Conservation (phyloP, 2,113 vertebrate species). For the Pampusana beccarii region DNA sequence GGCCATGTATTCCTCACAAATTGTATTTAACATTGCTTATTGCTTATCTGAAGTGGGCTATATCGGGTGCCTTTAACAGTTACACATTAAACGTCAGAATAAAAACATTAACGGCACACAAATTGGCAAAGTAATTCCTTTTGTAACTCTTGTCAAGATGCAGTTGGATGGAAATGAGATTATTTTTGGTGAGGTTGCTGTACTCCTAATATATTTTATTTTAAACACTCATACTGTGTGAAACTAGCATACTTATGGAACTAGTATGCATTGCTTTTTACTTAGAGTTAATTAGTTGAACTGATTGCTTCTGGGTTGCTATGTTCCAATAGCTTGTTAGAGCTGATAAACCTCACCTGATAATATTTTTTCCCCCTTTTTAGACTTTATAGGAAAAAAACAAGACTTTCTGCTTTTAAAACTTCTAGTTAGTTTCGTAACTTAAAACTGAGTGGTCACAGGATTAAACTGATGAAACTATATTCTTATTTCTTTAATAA, state of each 20-base stretch:
- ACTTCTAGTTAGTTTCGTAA: background rate
- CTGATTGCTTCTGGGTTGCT: background rate
- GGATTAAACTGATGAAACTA: background rate
- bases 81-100: background rate
- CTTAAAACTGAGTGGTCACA: background rate
- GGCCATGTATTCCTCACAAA: background rate
- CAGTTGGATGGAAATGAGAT: background rate
- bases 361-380: background rate
- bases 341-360: background rate
- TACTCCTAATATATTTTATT: background rate
- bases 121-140: background rate
- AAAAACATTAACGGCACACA: background rate
- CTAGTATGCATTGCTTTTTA: background rate
- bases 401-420: background rate
- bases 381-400: background rate
- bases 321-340: background rate
- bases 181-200: background rate
- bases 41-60: background rate
- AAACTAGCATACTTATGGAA: background rate
- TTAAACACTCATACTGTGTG: background rate
- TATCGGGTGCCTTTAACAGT: background rate
- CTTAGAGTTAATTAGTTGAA: background rate
- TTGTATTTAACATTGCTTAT: background rate
- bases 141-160: background rate
- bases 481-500: background rate